Evolutionary conservation across 1,140 invertebrate genomes (phyloP).

Genomic region (Diorhabda carinulata): DNA sequence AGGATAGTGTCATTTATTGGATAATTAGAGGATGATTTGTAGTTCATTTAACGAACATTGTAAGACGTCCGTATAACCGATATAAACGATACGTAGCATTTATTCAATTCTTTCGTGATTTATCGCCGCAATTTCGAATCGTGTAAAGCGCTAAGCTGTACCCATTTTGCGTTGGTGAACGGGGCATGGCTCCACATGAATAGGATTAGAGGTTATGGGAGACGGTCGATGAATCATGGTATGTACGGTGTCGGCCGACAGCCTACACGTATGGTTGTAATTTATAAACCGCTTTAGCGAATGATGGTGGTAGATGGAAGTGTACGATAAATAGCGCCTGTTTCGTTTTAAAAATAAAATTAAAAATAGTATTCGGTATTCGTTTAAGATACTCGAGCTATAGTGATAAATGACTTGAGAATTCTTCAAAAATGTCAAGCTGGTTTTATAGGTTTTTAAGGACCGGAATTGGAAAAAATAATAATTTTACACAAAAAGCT

Average conservation of each 20-base stretch:
- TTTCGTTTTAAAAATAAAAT: neutral
- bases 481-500: too few species aligned
- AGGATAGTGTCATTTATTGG: neutral
- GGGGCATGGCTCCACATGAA: slow-evolving; percentile 7
- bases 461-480: too few species aligned
- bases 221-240: slow-evolving; percentile 16
- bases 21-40: neutral
- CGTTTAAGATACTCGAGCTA: neutral
- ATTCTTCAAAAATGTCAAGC: too few species aligned
- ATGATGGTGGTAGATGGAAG: neutral
- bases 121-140: slow-evolving; percentile 8
- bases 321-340: slow-evolving; percentile 1
- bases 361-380: neutral
- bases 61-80: neutral
- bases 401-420: neutral
- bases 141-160: slow-evolving; percentile 7
- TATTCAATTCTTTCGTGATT: slow-evolving; percentile 6
- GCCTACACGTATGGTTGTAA: slow-evolving; percentile 10
- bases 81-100: neutral
- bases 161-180: slow-evolving; percentile 13
- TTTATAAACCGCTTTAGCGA: slow-evolving; percentile 12
- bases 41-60: neutral
- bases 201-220: slow-evolving; percentile 19
- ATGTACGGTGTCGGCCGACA: slow-evolving; percentile 7
- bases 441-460: too few species aligned